These are phyloP conservation scores for Drosophila multiciliata DNA, from an alignment of 2,888 invertebrate genomes.

Conservation along the genomic window DNA sequence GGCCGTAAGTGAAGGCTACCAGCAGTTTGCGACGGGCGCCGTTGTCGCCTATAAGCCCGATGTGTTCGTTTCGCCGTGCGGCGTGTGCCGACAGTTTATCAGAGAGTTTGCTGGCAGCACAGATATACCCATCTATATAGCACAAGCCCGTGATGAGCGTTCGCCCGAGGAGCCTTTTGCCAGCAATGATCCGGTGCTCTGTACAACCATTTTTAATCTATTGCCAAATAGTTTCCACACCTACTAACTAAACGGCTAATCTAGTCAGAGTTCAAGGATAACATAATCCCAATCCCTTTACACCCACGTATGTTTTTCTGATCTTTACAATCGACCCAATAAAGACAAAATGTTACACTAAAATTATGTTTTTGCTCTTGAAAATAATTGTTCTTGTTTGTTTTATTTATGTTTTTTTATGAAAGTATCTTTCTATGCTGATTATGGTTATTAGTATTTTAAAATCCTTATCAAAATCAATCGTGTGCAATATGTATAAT, in stretches of 20 bases:
- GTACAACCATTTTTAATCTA: conserved; percentile 82
- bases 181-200: conserved; percentile 67
- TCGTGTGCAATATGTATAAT: not conserved
- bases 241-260: conserved; percentile 23
- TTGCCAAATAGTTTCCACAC: conserved; percentile 79
- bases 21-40: conserved; percentile 89
- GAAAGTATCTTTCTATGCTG: not conserved
- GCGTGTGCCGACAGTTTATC: conserved; percentile 94
- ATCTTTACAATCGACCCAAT: conserved; percentile 13
- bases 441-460: not conserved
- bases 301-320: not conserved
- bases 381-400: not conserved
- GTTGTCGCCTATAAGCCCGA: conserved; percentile 89
- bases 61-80: conserved; percentile 92
- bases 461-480: not conserved
- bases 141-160: conserved; percentile 86
- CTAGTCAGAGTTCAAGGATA: conserved; percentile 22
- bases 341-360: conserved; percentile 9
- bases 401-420: too few relatives aligned
- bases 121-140: conserved; percentile 90
- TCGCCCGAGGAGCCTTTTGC: conserved; percentile 39
- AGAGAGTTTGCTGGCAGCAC: conserved; percentile 89
- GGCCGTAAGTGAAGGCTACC: conserved; percentile 93
- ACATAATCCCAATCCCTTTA: conserved; percentile 1
- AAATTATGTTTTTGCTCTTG: not conserved